Evolutionary conservation across 2,113 vertebrate species (phyloP).

Genomic region (Rattus rattus): DNA sequence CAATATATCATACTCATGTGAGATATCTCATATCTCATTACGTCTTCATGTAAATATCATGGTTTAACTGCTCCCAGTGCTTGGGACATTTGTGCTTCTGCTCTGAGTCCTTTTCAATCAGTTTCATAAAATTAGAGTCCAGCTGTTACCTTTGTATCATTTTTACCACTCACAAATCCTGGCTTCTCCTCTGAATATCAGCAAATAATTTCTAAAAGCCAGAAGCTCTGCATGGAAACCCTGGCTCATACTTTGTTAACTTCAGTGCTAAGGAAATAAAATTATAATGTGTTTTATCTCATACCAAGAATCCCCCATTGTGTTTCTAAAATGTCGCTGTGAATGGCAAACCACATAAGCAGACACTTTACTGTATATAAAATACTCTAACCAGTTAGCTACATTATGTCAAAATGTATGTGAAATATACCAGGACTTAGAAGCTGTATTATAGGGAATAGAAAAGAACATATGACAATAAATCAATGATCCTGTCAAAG

Average conservation of each 20-base stretch:
- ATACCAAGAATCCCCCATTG: neutral
- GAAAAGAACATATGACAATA: neutral
- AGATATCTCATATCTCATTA: too few relatives aligned
- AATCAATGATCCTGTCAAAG: conserved; percentile 4
- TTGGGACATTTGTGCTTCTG: neutral
- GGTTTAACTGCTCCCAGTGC: neutral
- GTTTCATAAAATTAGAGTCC: neutral
- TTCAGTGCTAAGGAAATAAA: neutral
- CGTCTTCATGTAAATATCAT: neutral
- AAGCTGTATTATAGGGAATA: neutral
- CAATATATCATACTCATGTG: too few relatives aligned
- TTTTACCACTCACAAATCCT: neutral
- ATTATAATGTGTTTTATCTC: neutral
- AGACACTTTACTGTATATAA: neutral
- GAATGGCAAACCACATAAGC: neutral
- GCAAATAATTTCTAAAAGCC: conserved; percentile 22
- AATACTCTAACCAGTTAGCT: conserved; percentile 17
- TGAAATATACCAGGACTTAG: neutral
- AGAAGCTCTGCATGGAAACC: neutral
- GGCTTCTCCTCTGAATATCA: neutral
- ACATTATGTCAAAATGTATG: neutral
- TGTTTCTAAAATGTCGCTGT: neutral
- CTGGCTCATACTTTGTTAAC: neutral
- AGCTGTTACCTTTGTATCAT: neutral
- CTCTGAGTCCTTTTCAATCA: neutral